A percentile compares a stretch with the other conserved stretches of the same genome.
Conservation (phyloP, 2,888 invertebrate species). For the Mesodorylaimus sp. region DNA sequence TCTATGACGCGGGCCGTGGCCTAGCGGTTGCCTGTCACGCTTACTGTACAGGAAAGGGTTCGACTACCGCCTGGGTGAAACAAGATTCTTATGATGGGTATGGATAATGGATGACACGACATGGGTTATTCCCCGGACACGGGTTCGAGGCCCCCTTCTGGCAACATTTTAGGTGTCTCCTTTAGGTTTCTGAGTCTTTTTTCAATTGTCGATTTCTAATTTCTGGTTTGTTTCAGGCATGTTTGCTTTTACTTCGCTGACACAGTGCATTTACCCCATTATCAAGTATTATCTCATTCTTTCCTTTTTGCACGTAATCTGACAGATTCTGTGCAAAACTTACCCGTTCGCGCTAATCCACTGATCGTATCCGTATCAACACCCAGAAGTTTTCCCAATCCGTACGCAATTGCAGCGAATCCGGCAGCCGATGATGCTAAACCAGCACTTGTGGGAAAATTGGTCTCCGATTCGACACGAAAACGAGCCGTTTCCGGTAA, state of each 20-base stretch:
- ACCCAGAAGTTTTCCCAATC: conserved; percentile 19
- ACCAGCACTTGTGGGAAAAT: conserved; percentile 96
- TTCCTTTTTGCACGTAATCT: too few relatives aligned
- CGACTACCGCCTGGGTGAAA: too few relatives aligned
- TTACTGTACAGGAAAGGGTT: too few relatives aligned
- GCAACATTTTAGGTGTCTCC: neutral
- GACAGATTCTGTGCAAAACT: too few relatives aligned
- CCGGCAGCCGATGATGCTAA: conserved; percentile 95
- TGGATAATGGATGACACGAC: too few relatives aligned
- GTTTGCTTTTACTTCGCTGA: too few relatives aligned
- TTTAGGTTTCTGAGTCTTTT: neutral
- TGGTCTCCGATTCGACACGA: conserved; percentile 48
- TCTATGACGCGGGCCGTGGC: too few relatives aligned
- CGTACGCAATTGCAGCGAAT: conserved; percentile 46
- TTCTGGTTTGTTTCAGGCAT: too few relatives aligned
- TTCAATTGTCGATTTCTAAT: neutral
- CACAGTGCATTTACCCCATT: neutral
- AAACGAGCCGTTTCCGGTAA: conserved; percentile 1
- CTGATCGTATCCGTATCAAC: conserved; percentile 23
- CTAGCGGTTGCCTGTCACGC: too few relatives aligned
- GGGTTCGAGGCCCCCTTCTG: neutral
- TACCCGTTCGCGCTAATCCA: conserved; percentile 19
- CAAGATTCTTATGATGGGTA: too few relatives aligned
- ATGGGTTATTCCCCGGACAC: too few relatives aligned
- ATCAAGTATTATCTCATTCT: too few relatives aligned